Evolutionary conservation across 2,888 invertebrate species (phyloP).

Genomic region (Brenthis daphne): DNA sequence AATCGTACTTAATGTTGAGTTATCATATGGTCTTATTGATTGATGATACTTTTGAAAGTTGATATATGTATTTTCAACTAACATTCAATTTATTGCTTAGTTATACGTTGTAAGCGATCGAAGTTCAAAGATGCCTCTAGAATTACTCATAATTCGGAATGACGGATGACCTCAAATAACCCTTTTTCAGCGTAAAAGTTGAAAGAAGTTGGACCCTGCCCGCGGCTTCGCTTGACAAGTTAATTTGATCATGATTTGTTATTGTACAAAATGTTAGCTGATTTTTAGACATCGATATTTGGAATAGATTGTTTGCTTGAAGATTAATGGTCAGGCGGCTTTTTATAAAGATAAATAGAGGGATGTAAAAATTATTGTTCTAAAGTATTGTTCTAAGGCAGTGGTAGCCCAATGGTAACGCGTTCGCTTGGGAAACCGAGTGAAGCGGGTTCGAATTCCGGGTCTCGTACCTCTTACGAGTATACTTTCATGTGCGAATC

Average conservation of each 20-base stretch:
- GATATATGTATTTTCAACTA: neutral
- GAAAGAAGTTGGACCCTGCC: slow-evolving; percentile 38
- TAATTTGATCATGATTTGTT: slow-evolving; percentile 49
- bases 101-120: slow-evolving; percentile 17
- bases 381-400: no score
- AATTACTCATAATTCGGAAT: slow-evolving; percentile 40
- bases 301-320: slow-evolving; percentile 12
- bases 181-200: slow-evolving; percentile 38
- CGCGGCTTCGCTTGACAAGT: slow-evolving; percentile 43
- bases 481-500: no score
- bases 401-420: no score
- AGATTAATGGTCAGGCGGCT: slow-evolving; percentile 7
- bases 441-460: no score
- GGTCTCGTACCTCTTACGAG: no score
- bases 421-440: no score
- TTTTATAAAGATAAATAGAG: neutral
- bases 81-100: slow-evolving; percentile 4
- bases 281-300: slow-evolving; percentile 33
- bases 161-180: slow-evolving; percentile 44
- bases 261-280: slow-evolving; percentile 39
- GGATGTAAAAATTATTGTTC: no score
- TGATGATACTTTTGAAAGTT: neutral
- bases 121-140: slow-evolving; percentile 32
- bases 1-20: no score
- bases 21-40: neutral